These are phyloP conservation scores for Nezara viridula DNA, from an alignment of 2,888 invertebrate species.

Conservation along the genomic window DNA sequence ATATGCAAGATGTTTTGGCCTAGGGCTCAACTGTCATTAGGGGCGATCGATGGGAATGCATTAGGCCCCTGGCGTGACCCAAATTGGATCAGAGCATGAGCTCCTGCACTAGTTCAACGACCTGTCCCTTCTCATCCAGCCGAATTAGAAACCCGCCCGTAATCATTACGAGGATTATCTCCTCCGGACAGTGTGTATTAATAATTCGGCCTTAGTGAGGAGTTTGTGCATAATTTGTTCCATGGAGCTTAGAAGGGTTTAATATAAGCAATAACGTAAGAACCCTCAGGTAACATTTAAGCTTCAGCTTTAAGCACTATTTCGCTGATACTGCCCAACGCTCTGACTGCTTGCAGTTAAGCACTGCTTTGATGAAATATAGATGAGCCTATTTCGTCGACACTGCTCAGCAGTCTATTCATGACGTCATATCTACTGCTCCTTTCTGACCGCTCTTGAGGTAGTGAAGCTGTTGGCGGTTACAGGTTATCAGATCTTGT, in stretches of 20 bases:
- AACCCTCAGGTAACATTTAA: neutral
- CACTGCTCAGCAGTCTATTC: too few species aligned
- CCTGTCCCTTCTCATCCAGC: neutral
- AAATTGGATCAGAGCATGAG: neutral
- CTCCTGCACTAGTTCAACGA: neutral
- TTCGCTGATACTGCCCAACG: too few species aligned
- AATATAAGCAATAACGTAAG: neutral
- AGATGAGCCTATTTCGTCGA: too few species aligned
- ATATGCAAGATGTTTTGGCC: slow-evolving; percentile 26
- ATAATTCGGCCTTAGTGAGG: neutral
- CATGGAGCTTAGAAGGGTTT: neutral
- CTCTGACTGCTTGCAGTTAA: too few species aligned
- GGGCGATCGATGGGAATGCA: neutral
- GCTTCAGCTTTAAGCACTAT: neutral
- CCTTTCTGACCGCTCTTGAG: too few species aligned
- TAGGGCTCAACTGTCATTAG: slow-evolving; percentile 27
- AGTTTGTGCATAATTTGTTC: neutral
- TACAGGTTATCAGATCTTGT: too few species aligned
- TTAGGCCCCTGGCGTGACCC: neutral
- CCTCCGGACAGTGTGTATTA: neutral
- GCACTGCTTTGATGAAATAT: too few species aligned
- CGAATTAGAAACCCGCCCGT: neutral
- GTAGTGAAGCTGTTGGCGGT: too few species aligned
- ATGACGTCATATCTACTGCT: too few species aligned
- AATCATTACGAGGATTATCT: neutral